Conservation (phyloP, 2,888 invertebrate genomes). For the Plebejus anna region DNA sequence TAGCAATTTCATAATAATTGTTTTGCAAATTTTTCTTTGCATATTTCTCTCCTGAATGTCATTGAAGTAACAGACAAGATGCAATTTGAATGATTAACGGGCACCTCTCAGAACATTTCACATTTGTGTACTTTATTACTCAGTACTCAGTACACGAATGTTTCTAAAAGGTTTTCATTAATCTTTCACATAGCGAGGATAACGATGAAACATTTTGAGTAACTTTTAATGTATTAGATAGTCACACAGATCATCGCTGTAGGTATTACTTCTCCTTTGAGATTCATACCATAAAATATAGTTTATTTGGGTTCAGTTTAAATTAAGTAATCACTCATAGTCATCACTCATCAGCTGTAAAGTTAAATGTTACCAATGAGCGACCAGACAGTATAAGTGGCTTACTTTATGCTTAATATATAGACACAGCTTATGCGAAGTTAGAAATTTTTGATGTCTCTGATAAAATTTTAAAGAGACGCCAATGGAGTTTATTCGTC, state of each 20-base stretch:
- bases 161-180: constrained; percentile 19
- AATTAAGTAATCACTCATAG: too few species aligned
- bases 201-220: neutral
- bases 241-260: neutral
- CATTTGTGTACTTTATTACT: constrained; percentile 16
- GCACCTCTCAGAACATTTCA: neutral
- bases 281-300: neutral
- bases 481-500: too few species aligned
- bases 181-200: constrained; percentile 15
- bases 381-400: too few species aligned
- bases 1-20: too few species aligned
- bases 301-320: too few species aligned
- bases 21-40: too few species aligned
- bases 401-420: too few species aligned
- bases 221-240: constrained; percentile 17
- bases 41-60: neutral
- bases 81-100: constrained; percentile 5
- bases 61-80: neutral
- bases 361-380: too few species aligned
- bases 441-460: too few species aligned
- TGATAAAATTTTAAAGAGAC: too few species aligned
- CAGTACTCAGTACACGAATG: neutral
- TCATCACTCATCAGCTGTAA: too few species aligned
- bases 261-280: neutral
- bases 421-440: too few species aligned